Percentiles rank a stretch among this genome's conserved stretches.
phyloP scores from a whole-genome alignment of 1,140 invertebrate species.

The Atta cephalotes region DNA sequence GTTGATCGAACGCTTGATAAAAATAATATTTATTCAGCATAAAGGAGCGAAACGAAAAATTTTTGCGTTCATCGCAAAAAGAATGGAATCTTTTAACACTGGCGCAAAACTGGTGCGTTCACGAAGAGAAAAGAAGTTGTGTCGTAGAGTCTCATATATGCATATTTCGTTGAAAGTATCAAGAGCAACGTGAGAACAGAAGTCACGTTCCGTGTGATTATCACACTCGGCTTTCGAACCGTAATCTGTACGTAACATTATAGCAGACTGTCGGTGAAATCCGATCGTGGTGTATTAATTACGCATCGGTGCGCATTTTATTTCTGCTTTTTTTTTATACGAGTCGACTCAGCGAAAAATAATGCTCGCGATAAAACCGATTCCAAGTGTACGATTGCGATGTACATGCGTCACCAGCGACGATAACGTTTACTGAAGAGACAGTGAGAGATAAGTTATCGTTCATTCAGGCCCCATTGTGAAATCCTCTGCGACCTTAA shows the following conservation, averaged over 20 bases:
- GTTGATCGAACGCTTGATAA: background rate
- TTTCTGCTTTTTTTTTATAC: slow-evolving; percentile 28
- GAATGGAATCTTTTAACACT: background rate
- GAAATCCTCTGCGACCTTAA: background rate
- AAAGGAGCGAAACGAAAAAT: background rate
- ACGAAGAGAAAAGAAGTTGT: background rate
- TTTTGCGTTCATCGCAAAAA: background rate
- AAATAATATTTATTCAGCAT: background rate
- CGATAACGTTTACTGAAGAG: slow-evolving; percentile 41
- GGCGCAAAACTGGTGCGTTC: background rate
- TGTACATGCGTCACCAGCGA: slow-evolving; percentile 48
- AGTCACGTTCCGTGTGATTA: slow-evolving; percentile 41
- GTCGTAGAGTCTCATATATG: background rate
- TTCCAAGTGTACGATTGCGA: slow-evolving; percentile 28
- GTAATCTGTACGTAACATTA: slow-evolving; percentile 54
- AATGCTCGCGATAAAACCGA: slow-evolving; percentile 56
- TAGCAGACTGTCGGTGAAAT: slow-evolving; percentile 58
- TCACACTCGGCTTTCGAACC: slow-evolving; percentile 33
- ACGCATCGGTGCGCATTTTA: slow-evolving; percentile 35
- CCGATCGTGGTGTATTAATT: slow-evolving; percentile 70
- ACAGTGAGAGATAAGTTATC: slow-evolving; percentile 16
- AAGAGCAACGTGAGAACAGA: slow-evolving; percentile 38
- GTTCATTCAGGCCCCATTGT: background rate
- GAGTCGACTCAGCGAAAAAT: slow-evolving; percentile 44
- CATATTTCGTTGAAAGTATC: slow-evolving; percentile 31